phyloP scores from a whole-genome alignment of 1,140 invertebrate genomes.

The Sitobion miscanthi region DNA sequence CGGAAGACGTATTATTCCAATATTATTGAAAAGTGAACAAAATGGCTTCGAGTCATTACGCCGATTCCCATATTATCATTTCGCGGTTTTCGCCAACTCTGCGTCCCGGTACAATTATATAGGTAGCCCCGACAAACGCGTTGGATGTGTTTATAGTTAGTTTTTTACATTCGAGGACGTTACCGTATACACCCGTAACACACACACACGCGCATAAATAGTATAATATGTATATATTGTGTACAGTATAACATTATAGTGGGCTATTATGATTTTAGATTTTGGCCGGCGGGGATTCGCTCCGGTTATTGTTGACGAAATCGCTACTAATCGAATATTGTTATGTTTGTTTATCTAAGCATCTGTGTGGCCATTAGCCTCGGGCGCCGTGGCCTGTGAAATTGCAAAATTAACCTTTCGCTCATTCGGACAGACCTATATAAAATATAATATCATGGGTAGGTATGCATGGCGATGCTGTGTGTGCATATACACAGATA shows the following conservation, averaged over 20 bases:
- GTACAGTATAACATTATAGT: not conserved
- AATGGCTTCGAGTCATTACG: too few relatives aligned
- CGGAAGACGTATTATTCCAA: too few relatives aligned
- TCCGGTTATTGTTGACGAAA: constrained; percentile 57
- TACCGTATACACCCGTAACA: not conserved
- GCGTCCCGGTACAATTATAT: too few relatives aligned
- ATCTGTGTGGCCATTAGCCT: constrained; percentile 52
- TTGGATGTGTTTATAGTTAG: not conserved
- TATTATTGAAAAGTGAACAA: too few relatives aligned
- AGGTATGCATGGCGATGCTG: not conserved
- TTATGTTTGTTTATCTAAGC: constrained; percentile 55
- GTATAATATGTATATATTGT: not conserved
- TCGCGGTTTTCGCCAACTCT: too few relatives aligned
- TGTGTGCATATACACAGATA: not conserved
- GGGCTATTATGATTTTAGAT: constrained; percentile 2
- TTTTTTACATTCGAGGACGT: constrained; percentile 33
- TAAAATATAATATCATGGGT: not conserved
- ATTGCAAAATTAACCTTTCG: constrained; percentile 56
- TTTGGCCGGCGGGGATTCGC: constrained; percentile 41
- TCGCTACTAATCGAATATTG: constrained; percentile 44
- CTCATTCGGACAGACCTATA: not conserved
- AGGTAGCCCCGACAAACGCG: not conserved
- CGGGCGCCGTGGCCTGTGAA: constrained; percentile 43
- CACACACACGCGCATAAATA: not conserved
- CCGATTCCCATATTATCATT: too few relatives aligned